A percentile compares a stretch with the other conserved stretches of the same genome.
These are phyloP conservation scores for Maniola jurtina DNA, from an alignment of 1,140 invertebrate genomes.

Conservation along the genomic window DNA sequence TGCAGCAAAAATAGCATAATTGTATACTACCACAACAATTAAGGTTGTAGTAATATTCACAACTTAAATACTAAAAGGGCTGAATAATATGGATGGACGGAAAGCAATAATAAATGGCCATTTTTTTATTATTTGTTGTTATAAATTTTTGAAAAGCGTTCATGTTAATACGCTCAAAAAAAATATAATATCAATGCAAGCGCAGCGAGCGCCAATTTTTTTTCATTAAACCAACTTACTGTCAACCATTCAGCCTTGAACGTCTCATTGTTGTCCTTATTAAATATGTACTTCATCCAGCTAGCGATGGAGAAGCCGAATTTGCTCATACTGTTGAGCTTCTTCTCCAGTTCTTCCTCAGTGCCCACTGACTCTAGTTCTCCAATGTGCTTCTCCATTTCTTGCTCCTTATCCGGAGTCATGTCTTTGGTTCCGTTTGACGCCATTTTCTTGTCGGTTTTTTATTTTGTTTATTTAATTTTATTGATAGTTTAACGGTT, in stretches of 20 bases:
- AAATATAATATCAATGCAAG: too few species aligned
- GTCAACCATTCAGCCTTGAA: conserved; percentile 63
- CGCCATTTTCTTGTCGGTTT: conserved; percentile 22
- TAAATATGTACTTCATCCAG: conserved; percentile 63
- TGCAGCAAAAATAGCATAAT: too few species aligned
- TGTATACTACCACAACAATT: too few species aligned
- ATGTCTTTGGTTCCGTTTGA: conserved; percentile 12
- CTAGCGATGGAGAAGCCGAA: conserved; percentile 52
- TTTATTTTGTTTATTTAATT: neutral
- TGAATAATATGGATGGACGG: too few species aligned
- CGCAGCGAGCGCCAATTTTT: neutral
- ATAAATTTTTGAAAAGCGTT: too few species aligned
- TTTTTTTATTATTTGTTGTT: too few species aligned
- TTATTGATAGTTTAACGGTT: neutral
- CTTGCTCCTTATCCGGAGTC: conserved; percentile 32
- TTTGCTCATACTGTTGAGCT: conserved; percentile 47
- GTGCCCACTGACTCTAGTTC: conserved; percentile 49
- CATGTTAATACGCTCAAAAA: too few species aligned
- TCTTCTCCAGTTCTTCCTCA: conserved; percentile 61
- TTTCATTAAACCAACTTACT: conserved; percentile 45
- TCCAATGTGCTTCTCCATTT: conserved; percentile 44
- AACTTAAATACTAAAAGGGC: too few species aligned
- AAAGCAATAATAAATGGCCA: too few species aligned
- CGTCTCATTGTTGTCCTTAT: conserved; percentile 42
- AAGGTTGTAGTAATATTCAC: too few species aligned